These are phyloP conservation scores for Camelus dromedarius DNA, from an alignment of 2,113 vertebrate genomes.

Conservation along the genomic window DNA sequence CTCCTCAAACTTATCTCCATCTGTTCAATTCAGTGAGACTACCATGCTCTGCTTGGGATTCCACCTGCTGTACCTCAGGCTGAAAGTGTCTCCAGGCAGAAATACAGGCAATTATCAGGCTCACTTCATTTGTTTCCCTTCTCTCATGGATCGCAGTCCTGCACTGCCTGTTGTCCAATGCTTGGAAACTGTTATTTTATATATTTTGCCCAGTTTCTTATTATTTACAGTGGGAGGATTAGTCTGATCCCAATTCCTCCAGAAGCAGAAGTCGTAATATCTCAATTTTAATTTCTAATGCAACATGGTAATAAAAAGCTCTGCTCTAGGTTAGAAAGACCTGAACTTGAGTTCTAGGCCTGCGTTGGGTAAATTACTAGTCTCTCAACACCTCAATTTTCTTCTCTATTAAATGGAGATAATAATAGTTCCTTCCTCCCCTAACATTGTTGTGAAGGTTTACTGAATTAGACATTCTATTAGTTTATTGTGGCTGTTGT, in stretches of 20 bases:
- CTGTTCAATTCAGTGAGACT: background rate
- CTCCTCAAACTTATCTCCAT: background rate
- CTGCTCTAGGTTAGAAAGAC: background rate
- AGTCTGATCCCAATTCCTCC: background rate
- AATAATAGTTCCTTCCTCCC: background rate
- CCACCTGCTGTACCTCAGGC: background rate
- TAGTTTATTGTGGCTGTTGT: background rate
- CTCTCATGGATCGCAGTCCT: background rate
- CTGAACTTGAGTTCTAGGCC: background rate
- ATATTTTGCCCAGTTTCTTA: background rate
- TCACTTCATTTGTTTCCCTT: background rate
- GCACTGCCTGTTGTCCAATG: background rate
- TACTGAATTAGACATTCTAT: background rate
- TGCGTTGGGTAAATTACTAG: background rate
- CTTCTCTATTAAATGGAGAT: background rate
- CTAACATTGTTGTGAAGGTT: background rate
- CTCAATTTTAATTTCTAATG: background rate
- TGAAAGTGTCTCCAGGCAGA: background rate
- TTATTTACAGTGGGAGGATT: background rate
- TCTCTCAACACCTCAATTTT: background rate
- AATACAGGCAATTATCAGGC: background rate
- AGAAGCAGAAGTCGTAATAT: background rate
- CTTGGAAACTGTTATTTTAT: background rate
- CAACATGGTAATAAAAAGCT: background rate
- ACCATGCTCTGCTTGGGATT: background rate